Evolutionary conservation across 2,797 vertebrate genomes (phyloP).

Genomic region (Euthynnus affinis): DNA sequence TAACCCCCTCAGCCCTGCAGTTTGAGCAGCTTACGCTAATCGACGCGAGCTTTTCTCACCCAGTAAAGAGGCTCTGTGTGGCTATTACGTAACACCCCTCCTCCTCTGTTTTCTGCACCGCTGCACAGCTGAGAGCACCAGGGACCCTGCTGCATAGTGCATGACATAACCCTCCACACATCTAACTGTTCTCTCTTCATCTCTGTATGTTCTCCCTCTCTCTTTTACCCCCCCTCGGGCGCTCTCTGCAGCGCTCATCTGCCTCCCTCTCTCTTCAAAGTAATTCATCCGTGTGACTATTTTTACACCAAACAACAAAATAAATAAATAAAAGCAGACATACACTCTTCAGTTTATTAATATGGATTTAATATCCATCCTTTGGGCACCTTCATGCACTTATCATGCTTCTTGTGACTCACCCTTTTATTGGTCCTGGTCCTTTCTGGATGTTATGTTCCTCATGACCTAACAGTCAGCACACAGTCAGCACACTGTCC

Average conservation of each 20-base stretch:
- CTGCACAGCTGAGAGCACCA: slow-evolving; percentile 57
- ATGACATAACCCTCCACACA: slow-evolving; percentile 65
- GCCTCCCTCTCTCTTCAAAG: slow-evolving; percentile 10
- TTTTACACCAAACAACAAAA: slow-evolving; percentile 26
- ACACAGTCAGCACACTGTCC: neutral
- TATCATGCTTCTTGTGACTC: slow-evolving; percentile 12
- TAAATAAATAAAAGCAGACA: slow-evolving; percentile 7
- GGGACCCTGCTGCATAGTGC: slow-evolving; percentile 48
- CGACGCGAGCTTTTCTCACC: slow-evolving; percentile 37
- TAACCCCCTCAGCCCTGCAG: slow-evolving; percentile 10
- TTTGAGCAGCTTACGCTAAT: slow-evolving; percentile 11
- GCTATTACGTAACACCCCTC: slow-evolving; percentile 61
- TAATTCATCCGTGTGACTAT: neutral
- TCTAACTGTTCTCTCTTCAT: slow-evolving; percentile 43
- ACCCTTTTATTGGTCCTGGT: neutral
- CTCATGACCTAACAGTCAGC: slow-evolving; percentile 29
- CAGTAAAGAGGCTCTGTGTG: slow-evolving; percentile 47
- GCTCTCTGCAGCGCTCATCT: neutral
- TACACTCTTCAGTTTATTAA: slow-evolving; percentile 21
- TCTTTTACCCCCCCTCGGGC: neutral
- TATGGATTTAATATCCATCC: slow-evolving; percentile 2
- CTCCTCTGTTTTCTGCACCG: slow-evolving; percentile 53
- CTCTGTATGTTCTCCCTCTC: neutral
- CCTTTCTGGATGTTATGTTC: slow-evolving; percentile 23
- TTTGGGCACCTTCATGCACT: neutral